These are phyloP conservation scores for Fragum whitleyi DNA, from an alignment of 2,888 invertebrate species.

Conservation along the genomic window DNA sequence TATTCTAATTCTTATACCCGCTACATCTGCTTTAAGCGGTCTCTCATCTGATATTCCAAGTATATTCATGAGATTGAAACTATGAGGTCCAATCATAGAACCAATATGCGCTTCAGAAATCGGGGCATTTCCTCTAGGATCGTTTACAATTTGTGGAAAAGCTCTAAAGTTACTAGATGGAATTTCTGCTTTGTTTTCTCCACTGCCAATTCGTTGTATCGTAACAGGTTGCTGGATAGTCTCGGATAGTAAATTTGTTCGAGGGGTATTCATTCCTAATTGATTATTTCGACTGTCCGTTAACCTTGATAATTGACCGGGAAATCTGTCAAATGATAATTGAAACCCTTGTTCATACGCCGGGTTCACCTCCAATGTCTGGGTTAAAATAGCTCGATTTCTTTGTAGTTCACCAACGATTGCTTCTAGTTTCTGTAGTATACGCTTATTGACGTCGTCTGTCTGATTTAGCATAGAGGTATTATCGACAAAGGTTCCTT, in stretches of 20 bases:
- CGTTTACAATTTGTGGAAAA: not conserved
- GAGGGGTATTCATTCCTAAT: not conserved
- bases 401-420: slow-evolving; percentile 20
- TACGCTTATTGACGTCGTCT: slow-evolving; percentile 5
- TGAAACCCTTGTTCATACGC: not conserved
- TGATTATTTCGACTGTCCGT: not conserved
- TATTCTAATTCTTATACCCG: not conserved
- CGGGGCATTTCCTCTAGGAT: slow-evolving; percentile 6
- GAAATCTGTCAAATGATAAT: slow-evolving; percentile 9
- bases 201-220: not conserved
- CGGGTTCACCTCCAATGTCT: slow-evolving; percentile 5
- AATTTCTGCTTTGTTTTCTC: not conserved
- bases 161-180: no score
- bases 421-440: slow-evolving; percentile 13
- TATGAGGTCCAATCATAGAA: not conserved
- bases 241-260: slow-evolving; percentile 7
- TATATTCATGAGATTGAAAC: slow-evolving; percentile 13
- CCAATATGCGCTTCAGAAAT: not conserved
- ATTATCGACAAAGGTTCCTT: slow-evolving; percentile 9
- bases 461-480: not conserved
- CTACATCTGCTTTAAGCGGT: not conserved
- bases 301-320: not conserved
- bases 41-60: slow-evolving; percentile 5
- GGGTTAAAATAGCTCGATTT: slow-evolving; percentile 3
- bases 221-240: slow-evolving; percentile 2